A percentile compares a stretch with the other conserved stretches of the same genome.
Conservation (phyloP, 1,140 invertebrate species). For the Ceratitis capitata region DNA sequence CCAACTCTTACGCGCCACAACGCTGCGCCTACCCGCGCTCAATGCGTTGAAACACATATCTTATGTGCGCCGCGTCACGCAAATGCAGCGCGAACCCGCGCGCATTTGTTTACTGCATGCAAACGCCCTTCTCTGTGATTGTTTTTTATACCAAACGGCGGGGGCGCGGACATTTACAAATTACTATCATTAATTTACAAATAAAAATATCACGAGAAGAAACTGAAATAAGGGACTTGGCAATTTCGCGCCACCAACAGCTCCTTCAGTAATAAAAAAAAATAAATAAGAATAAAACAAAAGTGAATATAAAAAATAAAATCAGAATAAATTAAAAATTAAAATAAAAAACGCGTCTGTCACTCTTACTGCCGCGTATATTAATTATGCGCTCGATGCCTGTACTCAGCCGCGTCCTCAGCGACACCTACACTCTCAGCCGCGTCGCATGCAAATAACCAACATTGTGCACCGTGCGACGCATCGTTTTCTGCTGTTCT, state of each 20-base stretch:
- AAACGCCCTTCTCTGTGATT: slow-evolving; percentile 29
- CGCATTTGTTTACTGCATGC: background rate
- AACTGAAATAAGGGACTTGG: background rate
- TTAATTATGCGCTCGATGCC: slow-evolving; percentile 24
- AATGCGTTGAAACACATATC: too few relatives aligned
- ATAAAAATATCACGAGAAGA: background rate
- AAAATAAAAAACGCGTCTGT: background rate
- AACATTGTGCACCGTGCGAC: background rate
- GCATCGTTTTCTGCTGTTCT: background rate
- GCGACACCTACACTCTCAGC: background rate
- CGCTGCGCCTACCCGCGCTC: slow-evolving; percentile 44
- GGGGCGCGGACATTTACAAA: slow-evolving; percentile 59
- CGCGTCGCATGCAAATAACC: background rate
- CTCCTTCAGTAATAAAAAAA: background rate
- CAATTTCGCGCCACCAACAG: background rate
- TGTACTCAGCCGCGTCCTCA: background rate
- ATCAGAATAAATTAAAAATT: too few relatives aligned
- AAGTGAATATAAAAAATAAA: too few relatives aligned
- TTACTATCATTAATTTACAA: slow-evolving; percentile 60
- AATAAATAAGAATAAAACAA: too few relatives aligned
- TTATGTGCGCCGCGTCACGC: background rate
- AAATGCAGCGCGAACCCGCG: background rate
- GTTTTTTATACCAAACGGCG: slow-evolving; percentile 57
- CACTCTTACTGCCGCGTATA: background rate
- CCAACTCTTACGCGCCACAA: slow-evolving; percentile 46